Base-by-base conservation (phyloP, 2,888 invertebrate species). In the Smittia sp. region DNA sequence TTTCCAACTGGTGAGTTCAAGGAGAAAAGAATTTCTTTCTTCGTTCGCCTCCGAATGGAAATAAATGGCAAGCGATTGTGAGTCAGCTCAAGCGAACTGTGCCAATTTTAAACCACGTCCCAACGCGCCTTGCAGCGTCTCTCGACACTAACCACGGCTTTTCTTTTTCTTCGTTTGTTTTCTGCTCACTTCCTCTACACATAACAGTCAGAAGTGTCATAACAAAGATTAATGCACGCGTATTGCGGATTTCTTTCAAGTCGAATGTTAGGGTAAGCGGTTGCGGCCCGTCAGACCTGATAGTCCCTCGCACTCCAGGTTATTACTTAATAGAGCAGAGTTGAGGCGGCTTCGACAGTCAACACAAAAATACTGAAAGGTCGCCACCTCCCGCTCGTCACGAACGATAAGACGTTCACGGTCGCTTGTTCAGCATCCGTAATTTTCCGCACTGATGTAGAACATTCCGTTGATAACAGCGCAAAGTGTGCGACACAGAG, bases 351-450 rank as follows among this genome's bases (percentile, higher is more conserved):
- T 11, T 52, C 52, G 15, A 52, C 15, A 52, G 15, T 58, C 18
- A 13, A 46, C 11, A 58, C 18, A 58, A 58, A 58, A 58, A 20
- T 6, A 52, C 46, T 9, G n/a, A 46, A 46, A 20, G 58, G n/a
- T 58, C 13, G 22, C 15, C 52, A 52, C 15, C 13, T n/a, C 52
- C 52, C 52, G 4, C 52, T 58, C 18, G n/a, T n/a, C n/a, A 22
- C 22, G 18, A 58, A 46, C 46, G 58, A 58, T 58, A 58, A 58
- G 58, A 18, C n/a, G 52, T 58, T 58, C 58, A 58, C 58, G 58
- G 58, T 58, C 58, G 58, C 22, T 13, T 22, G 58, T 9, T 58
- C 9, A 58, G 58, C 11, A 11, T 46, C 46, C 46, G 22, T 58
- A 58, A 18, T 58, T 58, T 58, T 22, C 20, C 58, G 58, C 58